Percentiles rank a stretch among this genome's conserved stretches.
Evolutionary conservation across 2,113 vertebrate genomes (phyloP).

Genomic region (Cavia porcellus): DNA sequence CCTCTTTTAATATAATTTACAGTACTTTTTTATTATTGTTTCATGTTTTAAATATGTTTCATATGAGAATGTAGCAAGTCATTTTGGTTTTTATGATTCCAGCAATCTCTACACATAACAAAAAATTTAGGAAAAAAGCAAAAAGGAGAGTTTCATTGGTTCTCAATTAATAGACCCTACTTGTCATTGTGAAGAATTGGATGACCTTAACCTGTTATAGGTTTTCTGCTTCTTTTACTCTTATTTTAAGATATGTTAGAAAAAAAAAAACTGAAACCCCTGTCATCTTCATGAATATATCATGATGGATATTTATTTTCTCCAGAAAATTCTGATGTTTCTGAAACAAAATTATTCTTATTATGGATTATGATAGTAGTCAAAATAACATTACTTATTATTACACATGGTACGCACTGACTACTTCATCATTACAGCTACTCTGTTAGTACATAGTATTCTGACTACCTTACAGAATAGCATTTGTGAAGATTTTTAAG

Average conservation of each 20-base stretch:
- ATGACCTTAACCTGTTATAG: not conserved
- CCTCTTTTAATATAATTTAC: not conserved
- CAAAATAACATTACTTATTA: not conserved
- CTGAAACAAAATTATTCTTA: not conserved
- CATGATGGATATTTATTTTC: not conserved
- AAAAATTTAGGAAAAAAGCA: not conserved
- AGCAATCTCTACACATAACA: not conserved
- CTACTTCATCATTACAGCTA: not conserved
- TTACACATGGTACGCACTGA: not conserved
- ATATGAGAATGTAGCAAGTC: not conserved
- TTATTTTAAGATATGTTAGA: not conserved
- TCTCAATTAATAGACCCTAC: not conserved
- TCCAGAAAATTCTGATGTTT: not conserved
- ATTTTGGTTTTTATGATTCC: not conserved
- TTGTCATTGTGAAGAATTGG: not conserved
- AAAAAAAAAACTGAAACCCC: not conserved
- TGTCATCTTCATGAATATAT: not conserved
- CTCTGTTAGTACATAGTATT: not conserved
- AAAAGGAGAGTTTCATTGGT: not conserved
- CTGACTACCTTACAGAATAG: not conserved
- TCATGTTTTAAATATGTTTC: not conserved
- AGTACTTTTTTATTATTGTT: not conserved
- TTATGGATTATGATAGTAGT: not conserved
- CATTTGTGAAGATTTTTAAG: not conserved
- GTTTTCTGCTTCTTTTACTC: not conserved